A percentile compares a stretch with the other conserved stretches of the same genome.
phyloP scores from a whole-genome alignment of 2,113 vertebrate species.

The Lampris incognitus region DNA sequence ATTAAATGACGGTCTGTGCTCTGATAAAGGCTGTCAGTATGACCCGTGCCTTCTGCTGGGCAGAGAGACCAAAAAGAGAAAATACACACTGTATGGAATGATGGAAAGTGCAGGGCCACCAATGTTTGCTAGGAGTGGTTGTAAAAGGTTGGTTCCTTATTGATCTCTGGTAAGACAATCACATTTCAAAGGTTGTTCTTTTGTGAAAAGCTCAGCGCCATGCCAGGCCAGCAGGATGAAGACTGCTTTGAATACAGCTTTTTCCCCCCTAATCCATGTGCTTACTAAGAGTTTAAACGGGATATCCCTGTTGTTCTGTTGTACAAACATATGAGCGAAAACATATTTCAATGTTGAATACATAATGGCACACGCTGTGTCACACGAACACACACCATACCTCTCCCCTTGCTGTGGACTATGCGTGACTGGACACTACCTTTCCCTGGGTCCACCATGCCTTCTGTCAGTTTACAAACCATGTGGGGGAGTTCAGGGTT shows the following conservation, averaged over 20 bases:
- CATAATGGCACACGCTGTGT: neutral
- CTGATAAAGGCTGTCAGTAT: slow-evolving; percentile 5
- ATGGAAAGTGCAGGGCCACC: neutral
- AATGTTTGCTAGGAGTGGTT: neutral
- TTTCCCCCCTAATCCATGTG: neutral
- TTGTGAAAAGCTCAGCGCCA: slow-evolving; percentile 25
- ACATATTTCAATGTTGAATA: neutral
- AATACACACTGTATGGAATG: neutral
- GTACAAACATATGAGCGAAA: too few relatives aligned
- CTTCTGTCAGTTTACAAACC: slow-evolving; percentile 19
- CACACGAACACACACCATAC: slow-evolving; percentile 1
- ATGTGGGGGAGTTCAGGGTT: neutral
- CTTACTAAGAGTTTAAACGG: neutral
- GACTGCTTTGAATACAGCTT: slow-evolving; percentile 19
- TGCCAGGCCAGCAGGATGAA: slow-evolving; percentile 11
- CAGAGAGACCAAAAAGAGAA: neutral
- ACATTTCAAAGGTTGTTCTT: slow-evolving; percentile 39
- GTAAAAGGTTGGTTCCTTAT: slow-evolving; percentile 12
- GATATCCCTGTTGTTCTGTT: neutral
- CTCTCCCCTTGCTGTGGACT: neutral
- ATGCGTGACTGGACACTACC: slow-evolving; percentile 3
- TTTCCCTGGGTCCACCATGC: neutral
- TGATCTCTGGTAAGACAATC: slow-evolving; percentile 26
- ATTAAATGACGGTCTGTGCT: slow-evolving; percentile 13
- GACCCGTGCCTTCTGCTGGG: neutral